Evolutionary conservation across 2,113 vertebrate genomes (phyloP).

Genomic region (Anguilla japonica): DNA sequence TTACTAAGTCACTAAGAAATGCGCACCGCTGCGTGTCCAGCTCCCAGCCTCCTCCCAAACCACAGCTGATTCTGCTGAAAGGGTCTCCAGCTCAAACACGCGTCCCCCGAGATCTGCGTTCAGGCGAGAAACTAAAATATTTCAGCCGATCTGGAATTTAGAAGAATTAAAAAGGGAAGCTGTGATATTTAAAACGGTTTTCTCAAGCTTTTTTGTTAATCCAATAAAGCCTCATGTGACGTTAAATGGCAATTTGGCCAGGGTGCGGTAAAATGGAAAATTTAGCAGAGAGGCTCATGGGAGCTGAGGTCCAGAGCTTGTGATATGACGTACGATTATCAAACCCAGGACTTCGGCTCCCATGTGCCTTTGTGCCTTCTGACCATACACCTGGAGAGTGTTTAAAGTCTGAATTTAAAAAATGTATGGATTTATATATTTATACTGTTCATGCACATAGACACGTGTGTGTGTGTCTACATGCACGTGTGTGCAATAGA

Average conservation of each 20-base stretch:
- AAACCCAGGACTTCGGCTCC: not conserved
- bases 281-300: not conserved
- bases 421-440: no score
- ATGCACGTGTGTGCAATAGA: no score
- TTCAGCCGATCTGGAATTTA: no score
- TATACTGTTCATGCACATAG: no score
- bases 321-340: not conserved
- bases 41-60: conserved; percentile 48
- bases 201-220: not conserved
- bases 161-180: not conserved
- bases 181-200: not conserved
- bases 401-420: no score
- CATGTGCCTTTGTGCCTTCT: not conserved
- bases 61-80: conserved; percentile 51
- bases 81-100: not conserved
- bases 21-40: conserved; percentile 45
- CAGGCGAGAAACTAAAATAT: no score
- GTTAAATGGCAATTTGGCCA: no score
- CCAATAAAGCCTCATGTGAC: no score
- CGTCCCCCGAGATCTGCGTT: not conserved
- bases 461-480: no score
- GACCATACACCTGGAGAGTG: not conserved
- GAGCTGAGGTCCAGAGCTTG: not conserved
- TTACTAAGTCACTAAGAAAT: conserved; percentile 61
- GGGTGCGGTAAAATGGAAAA: not conserved